phyloP scores from a whole-genome alignment of 2,113 vertebrate genomes.

The Aldabrachelys gigantea region DNA sequence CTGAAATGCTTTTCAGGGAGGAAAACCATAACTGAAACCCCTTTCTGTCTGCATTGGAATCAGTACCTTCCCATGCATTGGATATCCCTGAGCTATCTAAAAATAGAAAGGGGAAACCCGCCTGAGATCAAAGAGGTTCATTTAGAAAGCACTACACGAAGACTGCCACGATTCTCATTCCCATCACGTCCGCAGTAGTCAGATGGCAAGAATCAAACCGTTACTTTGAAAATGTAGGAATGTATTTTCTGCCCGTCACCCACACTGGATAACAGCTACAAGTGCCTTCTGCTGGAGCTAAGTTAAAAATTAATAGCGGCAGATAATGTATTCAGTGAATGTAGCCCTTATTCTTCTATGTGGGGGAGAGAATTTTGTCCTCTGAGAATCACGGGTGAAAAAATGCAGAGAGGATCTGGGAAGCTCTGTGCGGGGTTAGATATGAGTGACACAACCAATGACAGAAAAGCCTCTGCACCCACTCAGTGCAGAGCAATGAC shows the following conservation, averaged over 20 bases:
- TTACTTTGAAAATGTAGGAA: rapidly evolving
- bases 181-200: neutral
- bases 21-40: constrained; percentile 30
- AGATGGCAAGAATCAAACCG: neutral
- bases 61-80: constrained; percentile 17
- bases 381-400: rapidly evolving
- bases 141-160: constrained; percentile 25
- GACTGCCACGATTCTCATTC: neutral
- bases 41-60: constrained; percentile 52
- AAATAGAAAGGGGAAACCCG: constrained; percentile 67
- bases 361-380: neutral
- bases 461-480: neutral
- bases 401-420: rapidly evolving
- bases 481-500: neutral
- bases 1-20: constrained; percentile 18
- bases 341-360: neutral
- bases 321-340: rapidly evolving
- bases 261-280: neutral
- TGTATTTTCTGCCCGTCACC: neutral
- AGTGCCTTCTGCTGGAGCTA: rapidly evolving
- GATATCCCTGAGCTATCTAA: constrained; percentile 35
- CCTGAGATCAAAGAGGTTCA: constrained; percentile 57
- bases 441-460: rapidly evolving
- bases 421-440: neutral
- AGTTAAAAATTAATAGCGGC: neutral